Base-by-base conservation (phyloP, 92 coral and sea anemone species). In the Umimayanthus kanabou region DNA sequence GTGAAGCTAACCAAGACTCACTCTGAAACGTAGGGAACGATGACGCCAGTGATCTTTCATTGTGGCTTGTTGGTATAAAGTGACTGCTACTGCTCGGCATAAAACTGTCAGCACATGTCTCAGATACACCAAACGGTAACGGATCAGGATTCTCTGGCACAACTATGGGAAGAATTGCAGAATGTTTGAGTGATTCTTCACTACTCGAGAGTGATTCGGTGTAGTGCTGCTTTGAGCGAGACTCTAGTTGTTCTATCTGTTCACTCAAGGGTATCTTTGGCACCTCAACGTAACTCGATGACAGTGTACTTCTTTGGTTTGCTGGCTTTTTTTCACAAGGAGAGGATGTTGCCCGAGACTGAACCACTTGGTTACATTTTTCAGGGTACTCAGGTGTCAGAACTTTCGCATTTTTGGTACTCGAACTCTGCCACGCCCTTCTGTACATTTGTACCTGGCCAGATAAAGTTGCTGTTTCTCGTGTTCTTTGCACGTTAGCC, bases 71-170 rank as follows among this genome's bases (percentile, higher is more conserved):
- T 40, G 57, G 58, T 18, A 9, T 7, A 37, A 6, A 73, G 9
- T 37, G 47, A 33, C 8, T 40, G 43, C 43, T 43, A 13, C 42
- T 81, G 42, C 61, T 14, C 15, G 64, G 39, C 61, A 26, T 5
- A 67, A 10, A 20, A 10, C 39, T 73, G 9, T 67, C 86, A 69
- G 29, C 64, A 45, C 86, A 67, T 67, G 86, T 82, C 76, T 82
- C 86, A 6, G 86, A 82, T 53, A 82, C 86, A 43, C 86, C 77
- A 67, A 66, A 82, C 5, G 86, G 86, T 69, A 82, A 69, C 7
- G 39, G 77, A 29, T 82, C 77, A 9, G 10, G 14, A 26, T 43
- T 82, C 42, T 45, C 77, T 69, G 65, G 86, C 18, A 67, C 15
- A 82, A 40, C 13, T 69, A n/a, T 9, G 42, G 85, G 58, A 42